These are phyloP conservation scores for Drosophila repleta DNA, from an alignment of 1,140 invertebrate species.

Conservation along the genomic window DNA sequence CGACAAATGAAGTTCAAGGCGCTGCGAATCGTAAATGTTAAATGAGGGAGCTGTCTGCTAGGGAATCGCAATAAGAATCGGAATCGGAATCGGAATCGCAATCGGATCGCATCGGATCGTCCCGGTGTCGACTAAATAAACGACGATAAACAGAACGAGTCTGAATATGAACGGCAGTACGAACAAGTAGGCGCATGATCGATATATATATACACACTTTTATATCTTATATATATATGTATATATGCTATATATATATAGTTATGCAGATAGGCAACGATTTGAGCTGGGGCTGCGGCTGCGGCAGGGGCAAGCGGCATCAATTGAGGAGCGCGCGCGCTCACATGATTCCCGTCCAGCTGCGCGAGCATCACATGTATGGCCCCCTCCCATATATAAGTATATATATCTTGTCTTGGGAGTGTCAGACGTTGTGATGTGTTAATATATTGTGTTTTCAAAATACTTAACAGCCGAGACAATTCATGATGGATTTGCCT, in stretches of 20 bases:
- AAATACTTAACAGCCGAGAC: neutral
- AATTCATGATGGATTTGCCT: constrained; percentile 67
- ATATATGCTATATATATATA: constrained; percentile 5
- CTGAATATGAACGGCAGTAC: constrained; percentile 19
- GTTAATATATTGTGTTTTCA: constrained; percentile 61
- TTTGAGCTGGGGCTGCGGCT: neutral
- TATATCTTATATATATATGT: constrained; percentile 11
- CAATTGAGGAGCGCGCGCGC: constrained; percentile 59
- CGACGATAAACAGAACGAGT: constrained; percentile 24
- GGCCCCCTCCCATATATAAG: constrained; percentile 9
- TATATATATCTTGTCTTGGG: constrained; percentile 46
- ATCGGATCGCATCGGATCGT: constrained; percentile 35
- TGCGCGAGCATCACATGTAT: constrained; percentile 64
- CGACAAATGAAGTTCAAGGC: constrained; percentile 80
- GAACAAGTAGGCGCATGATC: constrained; percentile 39
- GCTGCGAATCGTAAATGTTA: constrained; percentile 23
- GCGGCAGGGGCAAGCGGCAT: constrained; percentile 37
- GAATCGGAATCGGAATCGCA: constrained; percentile 19
- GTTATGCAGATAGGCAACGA: constrained; percentile 48
- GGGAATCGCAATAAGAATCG: constrained; percentile 8
- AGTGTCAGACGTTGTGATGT: constrained; percentile 59
- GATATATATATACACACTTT: constrained; percentile 29
- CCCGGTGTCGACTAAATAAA: constrained; percentile 26
- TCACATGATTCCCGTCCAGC: constrained; percentile 67
- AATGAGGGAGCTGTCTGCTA: neutral